Conservation (phyloP, 2,888 invertebrate genomes). For the Hirtodrosophila duncani region DNA sequence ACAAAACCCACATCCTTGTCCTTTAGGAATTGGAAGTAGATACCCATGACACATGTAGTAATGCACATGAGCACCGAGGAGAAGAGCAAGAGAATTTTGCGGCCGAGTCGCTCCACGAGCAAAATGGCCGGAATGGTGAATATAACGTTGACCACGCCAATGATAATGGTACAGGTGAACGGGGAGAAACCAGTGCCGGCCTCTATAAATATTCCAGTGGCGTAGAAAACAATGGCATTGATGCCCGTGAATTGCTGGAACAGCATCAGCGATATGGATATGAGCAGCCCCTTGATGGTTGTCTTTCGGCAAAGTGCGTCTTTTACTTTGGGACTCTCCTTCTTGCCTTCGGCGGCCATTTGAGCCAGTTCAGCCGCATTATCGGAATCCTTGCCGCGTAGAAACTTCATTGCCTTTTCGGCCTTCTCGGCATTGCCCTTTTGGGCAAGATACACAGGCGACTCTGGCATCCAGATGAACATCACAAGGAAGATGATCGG, state of each 20-base stretch:
- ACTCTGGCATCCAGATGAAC: constrained; percentile 89
- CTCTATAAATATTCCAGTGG: constrained; percentile 83
- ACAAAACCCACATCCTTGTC: constrained; percentile 82
- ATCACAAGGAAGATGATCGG: constrained; percentile 83
- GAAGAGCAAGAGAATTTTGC: constrained; percentile 85
- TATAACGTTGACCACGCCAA: constrained; percentile 86
- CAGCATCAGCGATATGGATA: constrained; percentile 88
- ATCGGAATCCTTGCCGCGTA: constrained; percentile 85
- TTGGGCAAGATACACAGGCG: constrained; percentile 83
- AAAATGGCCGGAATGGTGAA: constrained; percentile 83
- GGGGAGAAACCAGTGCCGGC: constrained; percentile 60
- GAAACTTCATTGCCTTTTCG: constrained; percentile 81
- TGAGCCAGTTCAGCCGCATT: constrained; percentile 80
- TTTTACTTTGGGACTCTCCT: constrained; percentile 78
- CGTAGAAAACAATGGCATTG: constrained; percentile 89
- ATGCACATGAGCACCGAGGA: constrained; percentile 85
- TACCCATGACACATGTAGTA: constrained; percentile 82
- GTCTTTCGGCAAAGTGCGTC: constrained; percentile 80
- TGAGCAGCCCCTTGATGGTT: constrained; percentile 82
- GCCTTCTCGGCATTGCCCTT: constrained; percentile 83
- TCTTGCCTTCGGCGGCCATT: constrained; percentile 1
- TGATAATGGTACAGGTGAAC: constrained; percentile 84
- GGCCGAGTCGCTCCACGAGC: constrained; percentile 87
- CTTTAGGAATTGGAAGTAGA: constrained; percentile 80
- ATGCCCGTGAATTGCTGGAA: constrained; percentile 91